Evolutionary conservation across 2,797 vertebrate genomes (phyloP).

Genomic region (Yasuhikotakia modesta): DNA sequence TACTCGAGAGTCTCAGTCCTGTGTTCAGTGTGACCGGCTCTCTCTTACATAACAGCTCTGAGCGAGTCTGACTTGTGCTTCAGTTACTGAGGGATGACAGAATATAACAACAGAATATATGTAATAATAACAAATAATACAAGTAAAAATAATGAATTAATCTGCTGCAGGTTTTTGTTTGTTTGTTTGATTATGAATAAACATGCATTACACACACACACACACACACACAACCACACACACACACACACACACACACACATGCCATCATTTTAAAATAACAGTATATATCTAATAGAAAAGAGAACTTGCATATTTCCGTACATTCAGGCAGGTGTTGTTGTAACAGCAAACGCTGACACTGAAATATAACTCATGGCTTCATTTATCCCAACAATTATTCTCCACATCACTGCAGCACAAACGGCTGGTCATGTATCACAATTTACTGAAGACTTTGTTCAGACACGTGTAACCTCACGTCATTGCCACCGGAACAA

Average conservation of each 20-base stretch:
- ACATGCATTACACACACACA: too few relatives aligned
- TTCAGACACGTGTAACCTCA: constrained; percentile 58
- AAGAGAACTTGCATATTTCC: background rate
- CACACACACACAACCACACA: too few relatives aligned
- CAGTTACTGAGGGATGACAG: constrained; percentile 1
- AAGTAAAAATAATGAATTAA: background rate
- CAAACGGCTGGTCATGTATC: constrained; percentile 61
- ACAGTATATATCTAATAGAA: too few relatives aligned
- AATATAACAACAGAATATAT: background rate
- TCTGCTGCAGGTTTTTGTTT: background rate
- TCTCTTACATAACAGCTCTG: constrained; percentile 56
- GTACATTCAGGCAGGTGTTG: constrained; percentile 6
- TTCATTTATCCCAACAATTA: constrained; percentile 60
- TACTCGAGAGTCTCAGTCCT: constrained; percentile 59
- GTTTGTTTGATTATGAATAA: too few relatives aligned
- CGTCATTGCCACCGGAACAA: constrained; percentile 71
- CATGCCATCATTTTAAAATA: too few relatives aligned
- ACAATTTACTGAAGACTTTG: constrained; percentile 53
- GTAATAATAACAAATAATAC: background rate
- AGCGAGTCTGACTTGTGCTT: constrained; percentile 39
- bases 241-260: too few relatives aligned
- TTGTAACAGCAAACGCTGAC: constrained; percentile 41
- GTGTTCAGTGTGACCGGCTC: constrained; percentile 55
- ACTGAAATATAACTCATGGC: constrained; percentile 60
- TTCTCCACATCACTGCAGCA: constrained; percentile 63